phyloP scores from a whole-genome alignment of 53 echinoderm and acorn worm genomes.

The Echinometra lucunter region DNA sequence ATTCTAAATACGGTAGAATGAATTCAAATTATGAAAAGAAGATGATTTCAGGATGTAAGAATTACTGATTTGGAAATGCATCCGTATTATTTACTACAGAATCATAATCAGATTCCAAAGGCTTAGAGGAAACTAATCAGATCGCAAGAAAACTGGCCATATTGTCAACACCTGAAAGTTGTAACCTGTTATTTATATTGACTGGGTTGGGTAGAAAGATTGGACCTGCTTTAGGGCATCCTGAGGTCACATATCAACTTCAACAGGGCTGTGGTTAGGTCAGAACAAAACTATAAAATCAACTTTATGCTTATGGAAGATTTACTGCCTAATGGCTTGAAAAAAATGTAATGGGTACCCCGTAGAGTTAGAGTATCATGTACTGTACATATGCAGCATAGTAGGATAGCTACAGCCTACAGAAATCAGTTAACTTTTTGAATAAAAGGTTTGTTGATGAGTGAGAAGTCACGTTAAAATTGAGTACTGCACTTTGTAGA shows the following conservation, averaged over 20 bases:
- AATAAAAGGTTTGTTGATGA: background rate
- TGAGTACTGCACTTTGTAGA: background rate
- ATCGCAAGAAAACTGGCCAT: slow-evolving; percentile 25
- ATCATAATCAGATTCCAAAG: background rate
- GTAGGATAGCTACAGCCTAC: background rate
- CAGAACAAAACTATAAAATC: slow-evolving; percentile 36
- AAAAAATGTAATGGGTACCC: slow-evolving; percentile 45
- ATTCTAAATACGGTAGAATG: background rate
- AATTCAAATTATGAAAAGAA: too few relatives aligned
- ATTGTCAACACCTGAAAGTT: slow-evolving; percentile 35
- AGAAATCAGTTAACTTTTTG: too few relatives aligned
- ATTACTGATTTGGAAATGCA: background rate
- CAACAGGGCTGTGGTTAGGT: slow-evolving; percentile 62
- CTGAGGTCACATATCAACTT: slow-evolving; percentile 44
- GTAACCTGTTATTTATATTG: background rate
- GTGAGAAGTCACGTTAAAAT: background rate
- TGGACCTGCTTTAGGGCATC: slow-evolving; percentile 32
- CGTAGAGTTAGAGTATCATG: background rate
- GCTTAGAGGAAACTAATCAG: background rate
- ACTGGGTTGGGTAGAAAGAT: background rate
- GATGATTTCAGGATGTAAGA: background rate
- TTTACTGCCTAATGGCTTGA: slow-evolving; percentile 61
- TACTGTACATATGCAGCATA: background rate
- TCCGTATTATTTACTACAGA: background rate
- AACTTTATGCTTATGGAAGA: slow-evolving; percentile 48